Base-by-base conservation (phyloP, 2,797 vertebrate species). In the Anabacerthia variegaticeps region DNA sequence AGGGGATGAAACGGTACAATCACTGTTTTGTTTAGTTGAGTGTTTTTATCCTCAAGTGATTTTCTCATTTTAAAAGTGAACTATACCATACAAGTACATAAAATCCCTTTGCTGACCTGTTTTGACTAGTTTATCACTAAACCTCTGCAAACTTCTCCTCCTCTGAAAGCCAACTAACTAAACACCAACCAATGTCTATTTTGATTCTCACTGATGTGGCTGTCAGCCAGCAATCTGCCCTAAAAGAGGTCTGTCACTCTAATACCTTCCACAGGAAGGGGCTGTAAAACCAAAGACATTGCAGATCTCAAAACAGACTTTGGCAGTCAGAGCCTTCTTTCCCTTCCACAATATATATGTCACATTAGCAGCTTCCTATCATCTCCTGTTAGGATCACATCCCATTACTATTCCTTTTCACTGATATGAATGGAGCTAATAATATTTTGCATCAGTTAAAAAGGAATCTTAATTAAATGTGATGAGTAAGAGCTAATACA, bases 401-500 rank as follows among this genome's bases (percentile, higher is more conserved):
- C 55, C 66, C 28, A 66, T 76, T 93, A 74, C 88, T 79, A 88
- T 89, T 69, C 56, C 12, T 74, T 93, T 91, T 78, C 54, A 59
- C 73, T 88, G 89, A 92, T 72, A 67, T 0, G 95, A 95, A 89
- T 75, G 55, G 19, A 89, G 74, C 79, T 80, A 77, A 83, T 46
- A 94, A 78, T 69, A 86, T 92, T 93, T 89, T 76, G 76, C 54
- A 78, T 77, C 88, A 92, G 51, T 54, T 93, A 72, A 74, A 94
- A 88, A 87, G 28, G 43, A 91, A 78, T 80, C 71, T 93, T 96
- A 93, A 96, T 96, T 96, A 96, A 83, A 95, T 21, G 32, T 92
- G 94, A 97, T 80, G 73, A 91, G 56, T 23, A 94, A 92, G 81
- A 88, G 92, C 91, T 96, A 94, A 94, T 93, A 81, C 51, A 82